A percentile compares a stretch with the other conserved stretches of the same genome.
Evolutionary conservation across 2,797 vertebrate species (phyloP).

Genomic region (Pseudocheirus occidentalis): DNA sequence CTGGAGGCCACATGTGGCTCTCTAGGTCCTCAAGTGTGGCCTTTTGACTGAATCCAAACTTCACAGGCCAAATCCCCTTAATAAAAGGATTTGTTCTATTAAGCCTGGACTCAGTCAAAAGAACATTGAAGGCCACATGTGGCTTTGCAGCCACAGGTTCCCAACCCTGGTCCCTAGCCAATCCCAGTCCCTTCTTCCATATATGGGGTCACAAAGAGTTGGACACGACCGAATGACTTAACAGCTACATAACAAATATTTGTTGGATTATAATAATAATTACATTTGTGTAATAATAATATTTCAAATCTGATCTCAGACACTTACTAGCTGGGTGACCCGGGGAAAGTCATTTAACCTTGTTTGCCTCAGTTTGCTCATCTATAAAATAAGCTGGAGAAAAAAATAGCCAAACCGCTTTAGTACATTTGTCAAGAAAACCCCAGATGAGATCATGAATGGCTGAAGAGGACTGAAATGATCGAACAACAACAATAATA

Average conservation of each 20-base stretch:
- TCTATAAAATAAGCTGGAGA: neutral
- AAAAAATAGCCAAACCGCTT: neutral
- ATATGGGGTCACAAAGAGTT: neutral
- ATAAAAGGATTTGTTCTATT: too few relatives aligned
- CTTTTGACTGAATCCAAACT: too few relatives aligned
- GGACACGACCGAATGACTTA: neutral
- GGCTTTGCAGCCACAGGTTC: too few relatives aligned
- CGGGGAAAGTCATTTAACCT: too few relatives aligned
- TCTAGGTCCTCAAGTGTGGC: too few relatives aligned
- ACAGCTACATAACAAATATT: neutral
- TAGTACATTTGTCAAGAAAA: neutral
- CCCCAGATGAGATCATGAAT: neutral
- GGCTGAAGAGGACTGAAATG: neutral
- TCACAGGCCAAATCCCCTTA: too few relatives aligned
- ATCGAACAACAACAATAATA: neutral
- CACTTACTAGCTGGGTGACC: neutral
- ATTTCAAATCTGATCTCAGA: neutral
- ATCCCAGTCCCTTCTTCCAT: too few relatives aligned
- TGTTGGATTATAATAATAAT: neutral
- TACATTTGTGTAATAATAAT: neutral
- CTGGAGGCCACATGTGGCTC: too few relatives aligned
- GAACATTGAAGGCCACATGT: too few relatives aligned
- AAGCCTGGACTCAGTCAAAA: too few relatives aligned
- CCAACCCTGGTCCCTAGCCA: too few relatives aligned
- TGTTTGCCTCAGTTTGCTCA: neutral